phyloP scores from a whole-genome alignment of 2,797 vertebrate species.

The Danio kyathit region DNA sequence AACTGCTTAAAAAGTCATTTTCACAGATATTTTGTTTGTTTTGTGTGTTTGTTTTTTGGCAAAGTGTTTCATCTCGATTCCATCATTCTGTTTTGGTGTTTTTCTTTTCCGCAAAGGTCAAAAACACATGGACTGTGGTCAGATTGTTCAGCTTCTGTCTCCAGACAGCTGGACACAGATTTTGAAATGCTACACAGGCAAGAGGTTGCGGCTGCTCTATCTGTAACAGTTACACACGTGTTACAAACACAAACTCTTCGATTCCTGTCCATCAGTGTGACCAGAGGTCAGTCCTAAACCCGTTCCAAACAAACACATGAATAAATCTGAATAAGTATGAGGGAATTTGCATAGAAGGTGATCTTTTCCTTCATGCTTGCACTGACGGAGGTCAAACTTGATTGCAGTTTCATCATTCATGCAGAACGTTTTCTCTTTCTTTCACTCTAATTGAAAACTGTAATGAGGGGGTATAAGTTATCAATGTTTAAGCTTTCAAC shows the following conservation, averaged over 20 bases:
- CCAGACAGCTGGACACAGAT: constrained; percentile 12
- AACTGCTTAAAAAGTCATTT: no score
- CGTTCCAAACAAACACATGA: constrained; percentile 69
- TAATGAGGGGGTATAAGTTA: not conserved
- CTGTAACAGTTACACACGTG: constrained; percentile 25
- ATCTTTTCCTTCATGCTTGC: constrained; percentile 68
- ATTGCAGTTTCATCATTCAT: constrained; percentile 24
- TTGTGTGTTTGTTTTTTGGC: no score
- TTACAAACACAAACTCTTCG: constrained; percentile 29
- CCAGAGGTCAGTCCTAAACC: constrained; percentile 72
- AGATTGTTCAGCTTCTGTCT: constrained; percentile 15
- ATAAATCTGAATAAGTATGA: constrained; percentile 77
- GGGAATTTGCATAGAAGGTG: constrained; percentile 72
- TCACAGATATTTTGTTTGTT: no score
- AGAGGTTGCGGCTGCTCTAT: not conserved
- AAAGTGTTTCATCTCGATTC: not conserved
- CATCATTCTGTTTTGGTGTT: not conserved
- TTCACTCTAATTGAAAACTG: not conserved
- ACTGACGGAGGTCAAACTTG: constrained; percentile 64
- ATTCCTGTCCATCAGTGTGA: constrained; percentile 34
- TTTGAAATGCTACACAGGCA: not conserved
- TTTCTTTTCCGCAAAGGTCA: not conserved
- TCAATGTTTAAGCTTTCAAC: not conserved
- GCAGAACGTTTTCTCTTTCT: constrained; percentile 39
- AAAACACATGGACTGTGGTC: not conserved